Percentiles rank a stretch among this genome's conserved stretches.
Evolutionary conservation across 2,797 vertebrate species (phyloP).

Genomic region (Enteromius treurensis): DNA sequence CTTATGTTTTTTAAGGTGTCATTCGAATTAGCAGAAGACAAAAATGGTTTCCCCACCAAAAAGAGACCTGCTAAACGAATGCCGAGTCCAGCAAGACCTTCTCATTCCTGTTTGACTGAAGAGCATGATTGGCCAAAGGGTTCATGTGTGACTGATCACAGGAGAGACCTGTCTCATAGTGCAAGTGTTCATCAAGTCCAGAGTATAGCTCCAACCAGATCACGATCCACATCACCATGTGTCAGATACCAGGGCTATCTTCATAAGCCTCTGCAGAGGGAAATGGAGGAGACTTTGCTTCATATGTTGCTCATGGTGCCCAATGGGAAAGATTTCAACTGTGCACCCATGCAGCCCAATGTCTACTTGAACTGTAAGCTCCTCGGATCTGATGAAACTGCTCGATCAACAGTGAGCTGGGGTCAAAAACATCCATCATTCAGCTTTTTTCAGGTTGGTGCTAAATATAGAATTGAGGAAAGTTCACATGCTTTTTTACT

Average conservation of each 20-base stretch:
- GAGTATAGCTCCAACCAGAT: slow-evolving; percentile 52
- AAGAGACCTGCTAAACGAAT: slow-evolving; percentile 48
- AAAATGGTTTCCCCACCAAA: slow-evolving; percentile 69
- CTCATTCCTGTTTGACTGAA: slow-evolving; percentile 46
- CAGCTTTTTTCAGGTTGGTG: slow-evolving; percentile 87
- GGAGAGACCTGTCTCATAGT: slow-evolving; percentile 29
- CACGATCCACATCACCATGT: not conserved
- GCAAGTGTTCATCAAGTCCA: slow-evolving; percentile 23
- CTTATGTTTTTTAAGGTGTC: slow-evolving; percentile 78
- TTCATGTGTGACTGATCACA: slow-evolving; percentile 41
- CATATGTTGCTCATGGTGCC: slow-evolving; percentile 90
- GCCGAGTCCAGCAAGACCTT: slow-evolving; percentile 55
- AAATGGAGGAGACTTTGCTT: slow-evolving; percentile 78
- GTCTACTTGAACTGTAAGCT: slow-evolving; percentile 92
- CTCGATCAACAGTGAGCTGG: slow-evolving; percentile 85
- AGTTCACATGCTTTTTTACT: not conserved
- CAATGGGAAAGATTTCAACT: slow-evolving; percentile 85
- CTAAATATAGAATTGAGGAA: not conserved
- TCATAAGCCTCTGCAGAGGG: not conserved
- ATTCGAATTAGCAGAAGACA: slow-evolving; percentile 78
- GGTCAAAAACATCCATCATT: slow-evolving; percentile 84
- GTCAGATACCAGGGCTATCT: slow-evolving; percentile 41
- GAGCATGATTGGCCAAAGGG: slow-evolving; percentile 25
- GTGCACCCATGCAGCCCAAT: slow-evolving; percentile 74
- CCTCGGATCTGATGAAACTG: slow-evolving; percentile 85